Conservation (phyloP, 2,797 vertebrate genomes). For the Clarias pachynema region DNA sequence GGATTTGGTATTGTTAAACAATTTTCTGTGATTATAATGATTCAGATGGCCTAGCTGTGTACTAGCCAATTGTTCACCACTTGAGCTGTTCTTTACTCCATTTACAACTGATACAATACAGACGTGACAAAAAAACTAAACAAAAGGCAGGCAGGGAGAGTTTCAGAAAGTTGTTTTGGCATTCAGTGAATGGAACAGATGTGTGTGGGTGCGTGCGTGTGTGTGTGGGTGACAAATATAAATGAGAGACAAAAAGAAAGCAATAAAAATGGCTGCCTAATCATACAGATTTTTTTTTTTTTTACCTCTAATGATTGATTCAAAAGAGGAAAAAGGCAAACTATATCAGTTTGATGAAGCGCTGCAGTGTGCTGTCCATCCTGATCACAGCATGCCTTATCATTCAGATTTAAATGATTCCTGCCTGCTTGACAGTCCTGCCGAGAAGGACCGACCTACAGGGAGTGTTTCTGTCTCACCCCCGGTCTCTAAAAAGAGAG, state of each 20-base stretch:
- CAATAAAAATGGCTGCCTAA: background rate
- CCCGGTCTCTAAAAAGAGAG: background rate
- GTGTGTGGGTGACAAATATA: background rate
- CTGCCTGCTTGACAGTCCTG: background rate
- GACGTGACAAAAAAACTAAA: background rate
- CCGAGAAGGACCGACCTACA: background rate
- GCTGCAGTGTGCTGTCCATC: background rate
- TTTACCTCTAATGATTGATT: conserved; percentile 77
- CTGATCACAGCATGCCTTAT: conserved; percentile 9
- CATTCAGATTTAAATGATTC: background rate
- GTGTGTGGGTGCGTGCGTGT: background rate
- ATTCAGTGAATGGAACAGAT: background rate
- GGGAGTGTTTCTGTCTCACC: background rate
- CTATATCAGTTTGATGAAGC: conserved; percentile 62
- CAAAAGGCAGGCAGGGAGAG: background rate
- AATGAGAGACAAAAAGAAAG: background rate
- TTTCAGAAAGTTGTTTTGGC: conserved; percentile 8
- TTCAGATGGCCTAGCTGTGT: background rate
- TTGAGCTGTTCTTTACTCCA: background rate
- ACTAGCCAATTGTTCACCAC: background rate
- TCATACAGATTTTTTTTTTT: conserved; percentile 77
- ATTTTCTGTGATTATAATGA: background rate
- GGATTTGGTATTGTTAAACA: background rate
- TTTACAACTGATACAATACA: background rate
- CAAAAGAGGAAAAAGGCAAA: background rate